Base-by-base conservation (phyloP, 2,113 vertebrate species). In the Psammodynastes pulverulentus region DNA sequence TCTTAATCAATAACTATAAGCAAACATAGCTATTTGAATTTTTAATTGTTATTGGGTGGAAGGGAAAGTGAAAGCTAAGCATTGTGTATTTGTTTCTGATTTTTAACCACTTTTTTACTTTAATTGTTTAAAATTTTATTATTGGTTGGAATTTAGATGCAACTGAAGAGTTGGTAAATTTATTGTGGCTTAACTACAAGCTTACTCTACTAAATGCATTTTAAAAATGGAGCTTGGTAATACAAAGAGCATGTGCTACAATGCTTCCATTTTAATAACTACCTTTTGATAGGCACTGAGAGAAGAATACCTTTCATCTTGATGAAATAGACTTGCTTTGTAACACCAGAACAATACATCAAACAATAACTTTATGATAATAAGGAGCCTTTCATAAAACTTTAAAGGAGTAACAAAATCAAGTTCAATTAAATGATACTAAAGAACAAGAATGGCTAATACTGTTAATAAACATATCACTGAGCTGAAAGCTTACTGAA, bases 281-380 rank as follows among this genome's bases (percentile, higher is more conserved):
- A 8, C n/a, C 23, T 88, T 91, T 17, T 89, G n/a, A 19, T 84
- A 3, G 89, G 5, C 90, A 91, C 15, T 48, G 89, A 49, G 89
- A 94, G 89, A 94, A 94, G 45, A 94, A 89, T 5, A 19, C 62
- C 84, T 91, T 67, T 84, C 7, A 52, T 93, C 45, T 85, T 54
- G 72, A 79, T 79, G 13, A 87, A 2, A 90, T 92, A 95, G 95
- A 94, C 72, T 72, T 89, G 24, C 56, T 86, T 12, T 92, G 62
- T 90, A 53, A 46, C 85, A 86, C 87, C 10, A 43, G 91, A 91
- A 85, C 43, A 85, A 51, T 93, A 85, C 84, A 45, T 86, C 10
- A 58, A 92, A 29, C 19, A 86, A 29, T 53, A 89, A 56, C 91
- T 86, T 88, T 90, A 95, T 52, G 51, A 91, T 86, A 48, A 58